A percentile compares a stretch with the other conserved stretches of the same genome.
Conservation (phyloP, 2,888 invertebrate genomes). For the Ectemnius continuus region DNA sequence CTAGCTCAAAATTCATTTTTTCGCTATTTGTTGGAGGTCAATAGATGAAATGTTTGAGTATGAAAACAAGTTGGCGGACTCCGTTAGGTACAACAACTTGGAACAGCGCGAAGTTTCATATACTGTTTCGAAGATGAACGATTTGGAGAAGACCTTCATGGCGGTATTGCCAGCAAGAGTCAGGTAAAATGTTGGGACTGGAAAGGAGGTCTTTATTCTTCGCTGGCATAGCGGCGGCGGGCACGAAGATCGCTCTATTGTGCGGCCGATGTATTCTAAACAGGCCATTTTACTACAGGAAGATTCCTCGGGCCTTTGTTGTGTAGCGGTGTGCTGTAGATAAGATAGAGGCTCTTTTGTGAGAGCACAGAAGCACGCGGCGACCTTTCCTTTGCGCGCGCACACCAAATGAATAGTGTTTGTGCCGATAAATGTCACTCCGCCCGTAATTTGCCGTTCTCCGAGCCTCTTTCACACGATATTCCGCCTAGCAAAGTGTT, state of each 20-base stretch:
- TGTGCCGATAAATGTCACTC: conserved; percentile 15
- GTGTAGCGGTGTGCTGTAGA: conserved; percentile 22
- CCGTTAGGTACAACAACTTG: too few relatives aligned
- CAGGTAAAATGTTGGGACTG: too few relatives aligned
- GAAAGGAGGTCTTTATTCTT: conserved; percentile 19
- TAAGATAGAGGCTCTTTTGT: conserved; percentile 41
- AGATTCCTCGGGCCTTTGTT: conserved; percentile 28
- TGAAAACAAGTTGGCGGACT: too few relatives aligned
- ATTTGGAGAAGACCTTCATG: too few relatives aligned
- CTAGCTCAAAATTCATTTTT: too few relatives aligned
- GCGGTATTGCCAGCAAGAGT: too few relatives aligned
- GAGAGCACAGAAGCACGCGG: conserved; percentile 19
- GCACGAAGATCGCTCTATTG: conserved; percentile 17
- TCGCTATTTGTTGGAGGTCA: too few relatives aligned
- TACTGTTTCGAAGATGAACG: too few relatives aligned
- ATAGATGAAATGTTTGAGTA: too few relatives aligned
- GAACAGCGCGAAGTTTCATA: too few relatives aligned
- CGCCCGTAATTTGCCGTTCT: conserved; percentile 13
- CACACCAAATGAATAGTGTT: conserved; percentile 2
- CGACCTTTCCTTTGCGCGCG: conserved; percentile 12
- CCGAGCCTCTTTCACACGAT: neutral
- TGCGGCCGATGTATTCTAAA: conserved; percentile 32
- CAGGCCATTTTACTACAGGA: conserved; percentile 39
- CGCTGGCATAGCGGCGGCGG: conserved; percentile 13
- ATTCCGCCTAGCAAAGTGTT: too few relatives aligned